Percentiles rank a stretch among this genome's conserved stretches.
Evolutionary conservation across 1,140 invertebrate species (phyloP).

Genomic region (Antheraea mylitta): DNA sequence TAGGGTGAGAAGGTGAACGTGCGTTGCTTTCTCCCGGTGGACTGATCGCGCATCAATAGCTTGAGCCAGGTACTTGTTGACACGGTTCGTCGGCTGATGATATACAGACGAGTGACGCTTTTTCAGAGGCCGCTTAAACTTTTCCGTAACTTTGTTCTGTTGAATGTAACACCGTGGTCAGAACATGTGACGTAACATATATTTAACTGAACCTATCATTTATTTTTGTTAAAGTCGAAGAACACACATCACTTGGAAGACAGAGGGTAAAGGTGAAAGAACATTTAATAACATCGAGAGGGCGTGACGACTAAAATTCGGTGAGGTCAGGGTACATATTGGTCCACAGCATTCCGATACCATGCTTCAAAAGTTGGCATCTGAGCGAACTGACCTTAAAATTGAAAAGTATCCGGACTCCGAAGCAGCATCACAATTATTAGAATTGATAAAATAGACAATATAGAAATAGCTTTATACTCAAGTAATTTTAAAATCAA

Average conservation of each 20-base stretch:
- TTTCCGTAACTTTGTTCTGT: constrained; percentile 91
- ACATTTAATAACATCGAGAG: constrained; percentile 13
- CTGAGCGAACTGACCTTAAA: constrained; percentile 67
- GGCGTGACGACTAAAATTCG: background rate
- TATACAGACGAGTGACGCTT: constrained; percentile 92
- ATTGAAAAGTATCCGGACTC: constrained; percentile 66
- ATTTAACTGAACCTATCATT: constrained; percentile 5
- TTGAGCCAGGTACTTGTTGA: constrained; percentile 94
- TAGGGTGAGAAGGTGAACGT: constrained; percentile 91
- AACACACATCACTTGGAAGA: background rate
- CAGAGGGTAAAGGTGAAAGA: constrained; percentile 11
- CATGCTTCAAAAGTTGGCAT: constrained; percentile 55
- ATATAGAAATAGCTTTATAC: constrained; percentile 8
- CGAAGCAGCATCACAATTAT: constrained; percentile 74
- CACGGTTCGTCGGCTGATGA: constrained; percentile 91
- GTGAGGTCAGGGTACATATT: constrained; percentile 40
- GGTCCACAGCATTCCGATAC: constrained; percentile 65
- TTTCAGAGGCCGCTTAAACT: constrained; percentile 92
- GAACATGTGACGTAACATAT: constrained; percentile 15
- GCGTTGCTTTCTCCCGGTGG: constrained; percentile 92
- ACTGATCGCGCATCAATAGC: constrained; percentile 94
- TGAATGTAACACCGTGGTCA: constrained; percentile 38
- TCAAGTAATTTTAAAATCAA: constrained; percentile 11
- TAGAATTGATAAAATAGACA: constrained; percentile 45
- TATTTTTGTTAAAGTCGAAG: background rate